These are phyloP conservation scores for Paradisaea rubra DNA, from an alignment of 2,113 vertebrate species.

Conservation along the genomic window DNA sequence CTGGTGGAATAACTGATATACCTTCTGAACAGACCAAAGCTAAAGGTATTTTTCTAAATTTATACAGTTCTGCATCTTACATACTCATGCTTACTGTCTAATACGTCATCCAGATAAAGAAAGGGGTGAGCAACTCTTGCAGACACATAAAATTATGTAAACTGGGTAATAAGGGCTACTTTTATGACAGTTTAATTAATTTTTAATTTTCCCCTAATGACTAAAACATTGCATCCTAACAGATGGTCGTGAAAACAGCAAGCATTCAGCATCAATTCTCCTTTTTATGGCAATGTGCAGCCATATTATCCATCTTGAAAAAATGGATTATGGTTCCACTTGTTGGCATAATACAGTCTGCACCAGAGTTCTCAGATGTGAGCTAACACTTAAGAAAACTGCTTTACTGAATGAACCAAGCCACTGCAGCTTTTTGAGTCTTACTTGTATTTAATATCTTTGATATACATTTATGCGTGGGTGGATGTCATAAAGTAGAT, in stretches of 20 bases:
- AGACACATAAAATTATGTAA: neutral
- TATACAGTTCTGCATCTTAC: neutral
- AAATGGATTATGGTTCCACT: neutral
- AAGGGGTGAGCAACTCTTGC: neutral
- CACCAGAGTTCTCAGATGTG: neutral
- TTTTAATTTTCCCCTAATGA: neutral
- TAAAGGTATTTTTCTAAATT: neutral
- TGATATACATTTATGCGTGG: neutral
- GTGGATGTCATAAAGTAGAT: neutral
- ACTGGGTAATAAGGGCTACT: neutral
- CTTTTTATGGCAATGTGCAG: neutral
- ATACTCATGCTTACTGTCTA: neutral
- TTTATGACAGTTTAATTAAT: neutral
- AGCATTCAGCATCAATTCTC: neutral
- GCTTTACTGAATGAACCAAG: neutral
- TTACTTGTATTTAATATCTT: neutral
- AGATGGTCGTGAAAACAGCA: slow-evolving; percentile 7
- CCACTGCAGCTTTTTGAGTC: neutral
- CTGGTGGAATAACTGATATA: neutral
- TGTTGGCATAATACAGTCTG: neutral
- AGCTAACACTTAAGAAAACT: neutral
- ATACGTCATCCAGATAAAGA: neutral
- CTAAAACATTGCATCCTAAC: neutral
- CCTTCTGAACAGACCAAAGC: neutral
- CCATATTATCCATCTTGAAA: neutral